These are phyloP conservation scores for Syncerus caffer DNA, from an alignment of 2,797 vertebrate genomes.

Conservation along the genomic window DNA sequence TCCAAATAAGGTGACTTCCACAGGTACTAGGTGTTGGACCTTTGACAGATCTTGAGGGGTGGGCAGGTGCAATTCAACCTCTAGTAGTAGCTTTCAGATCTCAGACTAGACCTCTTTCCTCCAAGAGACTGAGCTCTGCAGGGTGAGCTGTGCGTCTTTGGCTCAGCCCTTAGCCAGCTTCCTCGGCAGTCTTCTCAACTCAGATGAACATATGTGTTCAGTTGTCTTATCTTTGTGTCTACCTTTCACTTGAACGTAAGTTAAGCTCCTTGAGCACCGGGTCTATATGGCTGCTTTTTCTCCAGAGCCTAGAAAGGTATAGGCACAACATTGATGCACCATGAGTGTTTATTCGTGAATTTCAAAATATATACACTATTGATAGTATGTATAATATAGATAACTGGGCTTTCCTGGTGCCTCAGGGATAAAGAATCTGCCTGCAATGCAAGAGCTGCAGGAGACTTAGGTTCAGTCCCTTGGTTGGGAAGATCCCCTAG, in stretches of 20 bases:
- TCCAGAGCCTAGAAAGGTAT: background rate
- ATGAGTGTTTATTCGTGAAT: background rate
- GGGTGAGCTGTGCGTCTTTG: too few species aligned
- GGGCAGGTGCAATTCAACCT: background rate
- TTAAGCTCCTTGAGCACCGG: background rate
- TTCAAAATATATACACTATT: background rate
- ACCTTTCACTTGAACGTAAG: background rate
- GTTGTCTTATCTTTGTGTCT: background rate
- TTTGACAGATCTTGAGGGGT: background rate
- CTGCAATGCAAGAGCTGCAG: background rate
- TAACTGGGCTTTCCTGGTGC: background rate
- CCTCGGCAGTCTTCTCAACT: background rate
- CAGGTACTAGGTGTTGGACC: background rate
- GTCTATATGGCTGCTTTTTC: rapidly evolving
- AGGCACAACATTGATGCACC: rapidly evolving
- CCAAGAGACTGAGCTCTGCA: background rate
- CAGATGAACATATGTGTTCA: background rate
- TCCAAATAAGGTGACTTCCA: background rate
- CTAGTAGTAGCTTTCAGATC: background rate
- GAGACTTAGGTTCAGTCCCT: background rate
- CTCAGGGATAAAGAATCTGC: background rate
- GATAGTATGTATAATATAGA: background rate
- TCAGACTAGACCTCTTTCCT: background rate
- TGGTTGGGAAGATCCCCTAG: background rate
- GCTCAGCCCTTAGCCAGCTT: background rate